Evolutionary conservation across 2,888 invertebrate genomes (phyloP), one percentile per base, ranked within the genome.

Genomic region (Ctenicera cuprea): DNA sequence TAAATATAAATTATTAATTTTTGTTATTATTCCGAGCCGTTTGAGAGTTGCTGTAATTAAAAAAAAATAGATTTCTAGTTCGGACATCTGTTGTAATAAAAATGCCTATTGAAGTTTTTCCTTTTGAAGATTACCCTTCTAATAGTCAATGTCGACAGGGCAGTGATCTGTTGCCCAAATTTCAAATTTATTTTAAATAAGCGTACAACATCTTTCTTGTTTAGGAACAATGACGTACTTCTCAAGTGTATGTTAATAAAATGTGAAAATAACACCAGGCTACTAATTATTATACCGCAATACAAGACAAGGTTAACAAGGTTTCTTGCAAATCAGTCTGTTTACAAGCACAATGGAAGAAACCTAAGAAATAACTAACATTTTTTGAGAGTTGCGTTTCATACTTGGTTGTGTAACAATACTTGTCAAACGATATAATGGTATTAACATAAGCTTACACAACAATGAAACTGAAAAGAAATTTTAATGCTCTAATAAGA

Each of bases 211-310:
- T 14, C 1, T n/a, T 7, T 41, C n/a, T 7, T n/a, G n/a, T 41
- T 41, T 3, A 4, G 41, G 14, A 14, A 41, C 14, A 20, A 12
- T 12, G 50, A 12, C 20, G 50, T 50, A 9, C 18, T 18, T 48
- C 20, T 18, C 50, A 22, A 12, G 22, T 22, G 22, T 22, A 50
- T 50, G 12, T 12, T 50, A 50, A 50, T 22, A 22, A 20, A 30
- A n/a, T 14, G 11, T 30, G 22, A 54, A 30, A 50, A 50, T 20
- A 50, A 50, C n/a, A 41, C 9, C 30, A 14, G 8, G 1, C 1
- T 54, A n/a, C 14, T 54, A 54, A 54, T 54, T 54, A 14, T n/a
- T 12, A 26, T 30, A 50, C 54, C 54, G 54, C 54, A 54, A 54
- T 54, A 14, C 26, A 14, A 14, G 30, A 54, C 54, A 54, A 54